A percentile compares a stretch with the other conserved stretches of the same genome.
Conservation (phyloP, 1,140 invertebrate species). For the Neodiprion pinetum region DNA sequence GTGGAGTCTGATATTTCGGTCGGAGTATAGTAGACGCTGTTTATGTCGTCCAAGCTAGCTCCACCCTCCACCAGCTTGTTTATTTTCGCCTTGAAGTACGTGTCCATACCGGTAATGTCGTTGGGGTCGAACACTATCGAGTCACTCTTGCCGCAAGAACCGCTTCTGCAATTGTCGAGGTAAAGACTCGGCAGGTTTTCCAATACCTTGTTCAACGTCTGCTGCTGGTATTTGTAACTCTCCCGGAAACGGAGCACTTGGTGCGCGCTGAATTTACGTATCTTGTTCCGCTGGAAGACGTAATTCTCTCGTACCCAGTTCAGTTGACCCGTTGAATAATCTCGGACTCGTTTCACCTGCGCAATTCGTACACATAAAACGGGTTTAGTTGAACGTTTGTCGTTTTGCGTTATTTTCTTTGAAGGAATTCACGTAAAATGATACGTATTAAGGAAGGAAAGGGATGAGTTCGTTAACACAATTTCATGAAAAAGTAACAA, state of each 20-base stretch:
- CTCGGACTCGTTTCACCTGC: constrained; percentile 84
- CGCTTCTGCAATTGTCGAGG: constrained; percentile 90
- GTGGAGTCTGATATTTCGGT: constrained; percentile 66
- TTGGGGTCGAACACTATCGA: constrained; percentile 76
- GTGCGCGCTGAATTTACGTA: constrained; percentile 92
- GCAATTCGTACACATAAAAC: constrained; percentile 19
- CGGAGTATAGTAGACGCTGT: constrained; percentile 82
- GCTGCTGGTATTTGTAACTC: constrained; percentile 94
- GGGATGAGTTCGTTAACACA: too few relatives aligned
- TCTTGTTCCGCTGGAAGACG: constrained; percentile 92
- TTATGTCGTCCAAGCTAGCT: constrained; percentile 62
- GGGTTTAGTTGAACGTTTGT: not conserved
- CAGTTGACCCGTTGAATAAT: constrained; percentile 88
- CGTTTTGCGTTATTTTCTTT: not conserved
- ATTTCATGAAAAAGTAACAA: too few relatives aligned
- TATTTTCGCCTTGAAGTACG: constrained; percentile 56
- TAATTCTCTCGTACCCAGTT: constrained; percentile 95
- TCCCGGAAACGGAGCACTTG: constrained; percentile 88
- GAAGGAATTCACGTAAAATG: not conserved
- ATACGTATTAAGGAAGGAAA: not conserved
- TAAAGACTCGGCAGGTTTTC: constrained; percentile 93
- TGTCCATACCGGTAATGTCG: constrained; percentile 65
- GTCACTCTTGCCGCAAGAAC: constrained; percentile 82
- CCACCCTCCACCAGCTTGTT: constrained; percentile 36
- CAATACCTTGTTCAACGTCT: constrained; percentile 91